Evolutionary conservation across 2,113 vertebrate genomes (phyloP).

Genomic region (Brachyhypopomus gauderio): DNA sequence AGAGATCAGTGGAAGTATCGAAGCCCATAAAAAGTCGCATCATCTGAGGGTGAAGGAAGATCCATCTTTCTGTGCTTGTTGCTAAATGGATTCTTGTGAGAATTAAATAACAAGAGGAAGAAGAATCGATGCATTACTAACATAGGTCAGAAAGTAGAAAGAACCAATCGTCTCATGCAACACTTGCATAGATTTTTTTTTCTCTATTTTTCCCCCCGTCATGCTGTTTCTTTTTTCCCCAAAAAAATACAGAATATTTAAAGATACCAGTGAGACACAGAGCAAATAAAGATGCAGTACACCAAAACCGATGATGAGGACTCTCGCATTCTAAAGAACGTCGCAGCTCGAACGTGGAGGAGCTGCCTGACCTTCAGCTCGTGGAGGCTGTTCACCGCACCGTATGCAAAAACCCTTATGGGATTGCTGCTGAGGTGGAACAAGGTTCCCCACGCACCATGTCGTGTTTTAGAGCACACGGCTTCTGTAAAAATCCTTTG

Average conservation of each 20-base stretch:
- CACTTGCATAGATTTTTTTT: constrained; percentile 81
- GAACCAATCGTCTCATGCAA: constrained; percentile 80
- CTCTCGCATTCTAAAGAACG: background rate
- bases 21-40: constrained; percentile 20
- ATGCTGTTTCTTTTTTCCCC: constrained; percentile 70
- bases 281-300: constrained; percentile 64
- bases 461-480: constrained; percentile 20
- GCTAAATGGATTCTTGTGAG: constrained; percentile 64
- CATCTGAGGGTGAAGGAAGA: constrained; percentile 12
- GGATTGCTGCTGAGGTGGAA: background rate
- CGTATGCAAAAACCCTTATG: too few species aligned
- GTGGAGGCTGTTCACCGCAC: background rate
- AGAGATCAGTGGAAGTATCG: constrained; percentile 2
- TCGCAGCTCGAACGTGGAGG: background rate
- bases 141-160: constrained; percentile 71
- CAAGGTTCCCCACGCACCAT: background rate
- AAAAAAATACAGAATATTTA: constrained; percentile 77
- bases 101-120: constrained; percentile 71
- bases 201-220: constrained; percentile 66
- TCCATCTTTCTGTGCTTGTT: constrained; percentile 34
- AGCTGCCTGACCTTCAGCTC: background rate
- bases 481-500: background rate
- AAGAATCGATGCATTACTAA: constrained; percentile 72
- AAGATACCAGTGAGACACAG: constrained; percentile 67
- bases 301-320: constrained; percentile 11